Percentiles rank a stretch among this genome's conserved stretches.
These are phyloP conservation scores for Pampusana beccarii DNA, from an alignment of 2,113 vertebrate genomes.

Conservation along the genomic window DNA sequence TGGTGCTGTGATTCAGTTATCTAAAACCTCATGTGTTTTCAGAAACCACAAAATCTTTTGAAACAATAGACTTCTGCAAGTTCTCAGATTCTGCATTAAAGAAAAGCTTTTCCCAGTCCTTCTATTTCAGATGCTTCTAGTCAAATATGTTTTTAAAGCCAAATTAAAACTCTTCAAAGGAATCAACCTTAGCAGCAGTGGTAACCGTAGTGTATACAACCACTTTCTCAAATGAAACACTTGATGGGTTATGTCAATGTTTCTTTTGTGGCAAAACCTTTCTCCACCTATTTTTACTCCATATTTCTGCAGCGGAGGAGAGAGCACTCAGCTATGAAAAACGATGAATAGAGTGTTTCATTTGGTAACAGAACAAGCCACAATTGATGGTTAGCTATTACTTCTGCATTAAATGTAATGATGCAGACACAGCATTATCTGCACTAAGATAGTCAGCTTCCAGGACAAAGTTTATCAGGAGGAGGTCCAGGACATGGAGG, in stretches of 20 bases:
- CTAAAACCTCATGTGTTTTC: background rate
- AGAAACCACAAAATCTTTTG: background rate
- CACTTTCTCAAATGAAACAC: slow-evolving; percentile 21
- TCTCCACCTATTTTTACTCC: slow-evolving; percentile 56
- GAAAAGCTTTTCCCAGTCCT: background rate
- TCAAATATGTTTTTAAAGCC: background rate
- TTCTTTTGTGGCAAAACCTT: slow-evolving; percentile 56
- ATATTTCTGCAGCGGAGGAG: background rate
- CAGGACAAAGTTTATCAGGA: slow-evolving; percentile 28
- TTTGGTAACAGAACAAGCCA: slow-evolving; percentile 39
- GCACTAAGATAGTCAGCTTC: slow-evolving; percentile 33
- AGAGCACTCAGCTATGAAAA: background rate
- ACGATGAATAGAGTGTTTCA: slow-evolving; percentile 15
- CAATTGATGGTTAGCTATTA: slow-evolving; percentile 33
- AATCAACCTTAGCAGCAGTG: background rate
- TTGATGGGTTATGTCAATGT: slow-evolving; percentile 43
- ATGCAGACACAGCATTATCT: slow-evolving; percentile 4
- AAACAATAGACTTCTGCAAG: slow-evolving; percentile 26
- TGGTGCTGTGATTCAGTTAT: slow-evolving; percentile 16
- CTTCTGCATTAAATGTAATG: slow-evolving; percentile 46
- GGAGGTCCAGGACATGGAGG: background rate
- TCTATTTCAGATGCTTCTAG: background rate
- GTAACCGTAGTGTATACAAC: background rate
- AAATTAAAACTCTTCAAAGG: slow-evolving; percentile 33
- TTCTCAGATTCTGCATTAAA: background rate